phyloP scores from a whole-genome alignment of 1,140 invertebrate genomes.

The Stegodyphus mimosarum region DNA sequence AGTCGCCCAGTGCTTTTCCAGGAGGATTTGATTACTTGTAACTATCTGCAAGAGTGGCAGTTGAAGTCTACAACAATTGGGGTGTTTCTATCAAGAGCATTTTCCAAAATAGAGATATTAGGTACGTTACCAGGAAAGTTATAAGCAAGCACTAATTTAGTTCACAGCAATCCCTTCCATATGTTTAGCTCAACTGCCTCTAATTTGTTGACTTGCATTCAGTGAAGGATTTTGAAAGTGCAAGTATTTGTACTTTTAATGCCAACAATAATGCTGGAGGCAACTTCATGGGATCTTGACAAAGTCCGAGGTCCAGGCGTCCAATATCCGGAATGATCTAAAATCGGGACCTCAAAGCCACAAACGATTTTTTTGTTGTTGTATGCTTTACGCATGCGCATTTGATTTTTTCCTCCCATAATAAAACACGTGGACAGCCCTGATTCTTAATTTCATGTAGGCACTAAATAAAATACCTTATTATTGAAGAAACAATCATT shows the following conservation, averaged over 20 bases:
- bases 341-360: no score
- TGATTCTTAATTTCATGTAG: no score
- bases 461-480: no score
- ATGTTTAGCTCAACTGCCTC: constrained; percentile 17
- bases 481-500: no score
- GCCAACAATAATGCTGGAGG: constrained; percentile 14
- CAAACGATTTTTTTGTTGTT: no score
- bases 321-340: no score
- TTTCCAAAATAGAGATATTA: not conserved
- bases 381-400: no score
- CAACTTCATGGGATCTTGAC: not conserved
- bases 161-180: constrained; percentile 1
- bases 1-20: constrained; percentile 10
- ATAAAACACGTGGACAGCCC: no score
- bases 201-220: constrained; percentile 30
- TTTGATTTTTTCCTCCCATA: no score
- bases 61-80: constrained; percentile 40
- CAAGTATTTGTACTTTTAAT: constrained; percentile 1
- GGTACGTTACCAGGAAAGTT: constrained; percentile 7
- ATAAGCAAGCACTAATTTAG: constrained; percentile 30
- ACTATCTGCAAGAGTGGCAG: constrained; percentile 12
- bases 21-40: constrained; percentile 6
- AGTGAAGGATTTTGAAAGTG: constrained; percentile 14
- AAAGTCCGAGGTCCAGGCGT: not conserved
- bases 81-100: constrained; percentile 21